phyloP scores from a whole-genome alignment of 2,113 vertebrate genomes.

The Burhinus oedicnemus region DNA sequence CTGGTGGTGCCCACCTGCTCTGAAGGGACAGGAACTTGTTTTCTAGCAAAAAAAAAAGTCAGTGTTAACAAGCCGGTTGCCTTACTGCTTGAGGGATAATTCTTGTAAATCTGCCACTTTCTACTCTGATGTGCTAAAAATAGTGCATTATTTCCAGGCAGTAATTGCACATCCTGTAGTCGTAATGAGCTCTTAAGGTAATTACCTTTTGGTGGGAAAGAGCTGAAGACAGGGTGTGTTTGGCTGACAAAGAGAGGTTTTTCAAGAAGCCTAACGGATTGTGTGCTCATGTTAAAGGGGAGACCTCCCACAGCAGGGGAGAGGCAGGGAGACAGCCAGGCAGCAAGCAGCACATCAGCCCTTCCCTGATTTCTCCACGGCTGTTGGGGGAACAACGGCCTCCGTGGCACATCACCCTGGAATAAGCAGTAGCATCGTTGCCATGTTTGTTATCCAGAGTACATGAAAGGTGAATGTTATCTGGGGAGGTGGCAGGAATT shows the following conservation, averaged over 20 bases:
- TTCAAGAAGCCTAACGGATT: fast-evolving
- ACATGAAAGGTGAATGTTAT: fast-evolving
- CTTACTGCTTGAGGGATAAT: not conserved
- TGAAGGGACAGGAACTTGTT: not conserved
- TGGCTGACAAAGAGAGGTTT: not conserved
- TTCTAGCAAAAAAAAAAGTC: too few species aligned
- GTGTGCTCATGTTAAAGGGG: fast-evolving
- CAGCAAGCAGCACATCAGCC: fast-evolving
- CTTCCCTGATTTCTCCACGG: fast-evolving
- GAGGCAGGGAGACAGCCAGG: not conserved
- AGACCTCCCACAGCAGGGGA: fast-evolving
- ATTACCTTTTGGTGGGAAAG: conserved; percentile 33
- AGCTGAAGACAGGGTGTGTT: not conserved
- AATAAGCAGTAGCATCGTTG: fast-evolving
- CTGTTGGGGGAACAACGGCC: fast-evolving
- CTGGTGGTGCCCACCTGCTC: not conserved
- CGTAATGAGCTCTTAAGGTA: conserved; percentile 42
- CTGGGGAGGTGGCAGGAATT: not conserved
- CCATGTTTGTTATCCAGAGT: not conserved
- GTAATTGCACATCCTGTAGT: conserved; percentile 7
- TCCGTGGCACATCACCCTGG: not conserved
- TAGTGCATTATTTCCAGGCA: conserved; percentile 28
- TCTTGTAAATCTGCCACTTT: not conserved
- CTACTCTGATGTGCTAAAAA: conserved; percentile 7
- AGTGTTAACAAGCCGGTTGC: not conserved